Evolutionary conservation across 2,797 vertebrate species (phyloP).

Genomic region (Kryptolebias ocellatus): DNA sequence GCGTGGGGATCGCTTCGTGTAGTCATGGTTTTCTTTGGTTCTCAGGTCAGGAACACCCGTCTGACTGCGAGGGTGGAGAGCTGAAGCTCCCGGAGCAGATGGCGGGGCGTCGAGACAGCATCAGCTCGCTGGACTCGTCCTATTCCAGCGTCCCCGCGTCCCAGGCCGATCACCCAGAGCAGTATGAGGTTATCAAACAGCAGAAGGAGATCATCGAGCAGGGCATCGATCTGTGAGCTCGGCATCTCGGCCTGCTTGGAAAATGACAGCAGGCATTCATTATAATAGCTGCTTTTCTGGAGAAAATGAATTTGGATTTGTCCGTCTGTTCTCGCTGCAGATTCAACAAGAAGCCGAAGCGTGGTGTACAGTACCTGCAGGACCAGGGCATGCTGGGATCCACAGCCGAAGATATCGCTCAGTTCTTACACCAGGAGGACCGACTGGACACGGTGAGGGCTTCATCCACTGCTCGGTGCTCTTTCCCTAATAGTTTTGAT

Average conservation of each 20-base stretch:
- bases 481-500: too few species aligned
- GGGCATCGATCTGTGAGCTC: conserved; percentile 96
- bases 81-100: conserved; percentile 87
- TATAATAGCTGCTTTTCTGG: neutral
- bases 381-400: conserved; percentile 99
- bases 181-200: conserved; percentile 99
- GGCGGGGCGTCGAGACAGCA: conserved; percentile 88
- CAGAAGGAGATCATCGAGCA: conserved; percentile 99
- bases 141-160: conserved; percentile 98
- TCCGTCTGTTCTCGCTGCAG: conserved; percentile 44
- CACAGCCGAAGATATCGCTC: conserved; percentile 95
- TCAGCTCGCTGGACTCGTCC: conserved; percentile 98
- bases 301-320: neutral
- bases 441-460: conserved; percentile 94
- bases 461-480: conserved; percentile 1
- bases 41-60: conserved; percentile 89
- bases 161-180: conserved; percentile 97
- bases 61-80: conserved; percentile 88
- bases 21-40: neutral
- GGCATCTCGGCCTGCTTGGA: conserved; percentile 66
- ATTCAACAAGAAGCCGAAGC: conserved; percentile 99
- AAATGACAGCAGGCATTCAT: neutral
- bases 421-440: conserved; percentile 98
- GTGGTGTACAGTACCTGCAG: conserved; percentile 97
- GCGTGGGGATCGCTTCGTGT: fast-evolving